These are phyloP conservation scores for Brachyhypopomus gauderio DNA, from an alignment of 2,113 vertebrate genomes.

Conservation along the genomic window DNA sequence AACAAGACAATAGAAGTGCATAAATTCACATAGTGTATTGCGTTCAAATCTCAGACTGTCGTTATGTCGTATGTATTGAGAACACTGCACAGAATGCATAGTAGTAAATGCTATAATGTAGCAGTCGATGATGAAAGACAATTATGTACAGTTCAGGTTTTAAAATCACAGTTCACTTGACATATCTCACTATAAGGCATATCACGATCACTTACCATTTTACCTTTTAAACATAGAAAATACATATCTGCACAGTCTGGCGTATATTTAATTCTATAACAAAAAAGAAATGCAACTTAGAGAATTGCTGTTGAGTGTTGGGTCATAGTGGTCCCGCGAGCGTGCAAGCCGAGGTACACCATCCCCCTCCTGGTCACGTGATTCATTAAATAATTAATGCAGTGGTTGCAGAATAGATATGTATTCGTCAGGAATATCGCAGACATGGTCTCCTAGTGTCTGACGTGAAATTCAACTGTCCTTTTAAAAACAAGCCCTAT, in stretches of 20 bases:
- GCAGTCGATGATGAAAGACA: slow-evolving; percentile 8
- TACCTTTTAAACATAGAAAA: slow-evolving; percentile 18
- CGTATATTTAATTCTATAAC: not conserved
- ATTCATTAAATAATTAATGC: slow-evolving; percentile 99
- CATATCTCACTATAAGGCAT: not conserved
- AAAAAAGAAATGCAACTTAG: slow-evolving; percentile 43
- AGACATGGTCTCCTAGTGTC: slow-evolving; percentile 86
- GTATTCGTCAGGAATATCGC: slow-evolving; percentile 95
- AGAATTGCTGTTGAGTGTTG: slow-evolving; percentile 78
- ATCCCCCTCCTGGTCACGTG: slow-evolving; percentile 88
- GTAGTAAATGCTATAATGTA: not conserved
- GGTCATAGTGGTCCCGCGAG: slow-evolving; percentile 87
- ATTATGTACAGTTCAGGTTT: slow-evolving; percentile 9
- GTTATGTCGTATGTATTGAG: not conserved
- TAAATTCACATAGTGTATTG: not conserved
- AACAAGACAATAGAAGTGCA: not conserved
- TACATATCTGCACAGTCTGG: not conserved
- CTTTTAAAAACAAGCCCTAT: slow-evolving; percentile 90
- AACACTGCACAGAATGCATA: not conserved
- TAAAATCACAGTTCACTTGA: not conserved
- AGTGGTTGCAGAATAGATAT: slow-evolving; percentile 97
- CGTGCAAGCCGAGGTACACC: slow-evolving; percentile 78
- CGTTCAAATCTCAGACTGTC: not conserved
- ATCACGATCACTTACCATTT: slow-evolving; percentile 33
- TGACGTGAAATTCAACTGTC: slow-evolving; percentile 97